A percentile compares a stretch with the other conserved stretches of the same genome.
Evolutionary conservation across 2,113 vertebrate genomes (phyloP).

Genomic region (Raja brachyura): DNA sequence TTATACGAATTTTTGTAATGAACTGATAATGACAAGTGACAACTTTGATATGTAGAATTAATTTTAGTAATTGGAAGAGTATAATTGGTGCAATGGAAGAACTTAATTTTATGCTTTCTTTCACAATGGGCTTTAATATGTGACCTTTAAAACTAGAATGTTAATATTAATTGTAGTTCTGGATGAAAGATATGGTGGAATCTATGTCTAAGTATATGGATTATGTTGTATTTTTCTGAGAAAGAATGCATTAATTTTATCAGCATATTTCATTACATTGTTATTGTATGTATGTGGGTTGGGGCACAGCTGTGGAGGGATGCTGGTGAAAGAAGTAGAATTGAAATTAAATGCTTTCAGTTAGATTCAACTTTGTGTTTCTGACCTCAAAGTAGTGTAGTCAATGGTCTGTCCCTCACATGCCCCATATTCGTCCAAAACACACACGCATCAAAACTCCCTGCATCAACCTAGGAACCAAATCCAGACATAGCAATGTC

Average conservation of each 20-base stretch:
- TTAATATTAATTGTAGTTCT: not conserved
- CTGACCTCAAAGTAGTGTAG: too few relatives aligned
- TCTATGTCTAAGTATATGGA: not conserved
- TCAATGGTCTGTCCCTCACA: too few relatives aligned
- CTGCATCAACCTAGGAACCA: too few relatives aligned
- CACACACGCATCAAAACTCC: too few relatives aligned
- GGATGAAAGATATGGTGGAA: not conserved
- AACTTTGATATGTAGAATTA: constrained; percentile 64
- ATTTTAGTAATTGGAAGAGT: constrained; percentile 53
- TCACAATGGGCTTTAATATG: not conserved
- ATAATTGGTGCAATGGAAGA: constrained; percentile 40
- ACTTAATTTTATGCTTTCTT: not conserved
- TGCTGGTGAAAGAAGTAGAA: too few relatives aligned
- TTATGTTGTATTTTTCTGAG: not conserved
- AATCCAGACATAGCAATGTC: too few relatives aligned
- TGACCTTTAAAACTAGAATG: not conserved
- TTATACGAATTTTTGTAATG: constrained; percentile 68
- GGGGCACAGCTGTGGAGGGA: too few relatives aligned
- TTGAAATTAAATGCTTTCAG: not conserved
- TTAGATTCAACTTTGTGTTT: not conserved
- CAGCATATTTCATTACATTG: not conserved
- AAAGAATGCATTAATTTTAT: not conserved
- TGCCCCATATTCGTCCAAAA: too few relatives aligned
- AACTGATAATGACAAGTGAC: constrained; percentile 58
- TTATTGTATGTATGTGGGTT: not conserved